These are phyloP conservation scores for Parazoanthus atlanticus DNA, from an alignment of 92 coral and sea anemone species.

Conservation along the genomic window DNA sequence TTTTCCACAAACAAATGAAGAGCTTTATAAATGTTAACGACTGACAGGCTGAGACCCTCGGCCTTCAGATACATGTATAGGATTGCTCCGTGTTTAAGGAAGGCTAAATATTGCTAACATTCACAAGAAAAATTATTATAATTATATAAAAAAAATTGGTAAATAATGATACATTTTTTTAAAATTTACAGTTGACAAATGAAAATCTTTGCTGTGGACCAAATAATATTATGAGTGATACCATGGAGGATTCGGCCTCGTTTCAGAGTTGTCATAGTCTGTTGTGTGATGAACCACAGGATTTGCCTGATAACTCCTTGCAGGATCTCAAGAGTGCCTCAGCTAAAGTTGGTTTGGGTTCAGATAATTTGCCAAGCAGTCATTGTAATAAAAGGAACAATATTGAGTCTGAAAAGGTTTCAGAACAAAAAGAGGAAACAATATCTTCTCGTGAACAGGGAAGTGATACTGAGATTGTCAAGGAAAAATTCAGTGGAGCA, in stretches of 20 bases:
- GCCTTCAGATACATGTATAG: no score
- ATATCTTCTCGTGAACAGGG: background rate
- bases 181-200: background rate
- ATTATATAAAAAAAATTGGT: background rate
- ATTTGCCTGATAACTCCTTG: background rate
- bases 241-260: background rate
- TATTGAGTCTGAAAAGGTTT: background rate
- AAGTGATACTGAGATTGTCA: background rate
- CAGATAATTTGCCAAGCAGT: background rate
- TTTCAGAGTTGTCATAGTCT: conserved; percentile 36
- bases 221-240: background rate
- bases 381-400: background rate
- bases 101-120: no score
- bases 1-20: no score
- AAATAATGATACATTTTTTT: background rate
- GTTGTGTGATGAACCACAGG: background rate
- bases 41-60: no score
- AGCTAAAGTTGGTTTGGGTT: background rate
- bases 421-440: background rate
- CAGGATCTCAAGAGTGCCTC: background rate
- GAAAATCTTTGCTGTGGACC: conserved; percentile 9
- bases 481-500: background rate
- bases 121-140: no score
- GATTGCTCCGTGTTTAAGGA: no score
- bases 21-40: no score